Base-by-base conservation (phyloP, 2,113 vertebrate genomes). In the Vulpes ferrilata region DNA sequence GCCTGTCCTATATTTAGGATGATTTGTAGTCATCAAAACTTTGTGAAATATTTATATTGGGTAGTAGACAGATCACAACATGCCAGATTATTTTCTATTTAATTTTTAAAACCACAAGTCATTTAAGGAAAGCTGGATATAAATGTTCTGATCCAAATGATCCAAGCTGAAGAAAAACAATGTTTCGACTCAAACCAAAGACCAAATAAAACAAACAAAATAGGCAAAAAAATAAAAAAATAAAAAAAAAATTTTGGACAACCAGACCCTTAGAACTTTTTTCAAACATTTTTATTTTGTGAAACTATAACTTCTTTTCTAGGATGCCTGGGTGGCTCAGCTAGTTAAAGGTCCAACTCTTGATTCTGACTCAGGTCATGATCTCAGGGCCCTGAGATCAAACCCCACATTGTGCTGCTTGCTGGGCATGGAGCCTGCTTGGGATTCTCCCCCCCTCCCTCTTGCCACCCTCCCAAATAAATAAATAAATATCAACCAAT, bases 1-100 rank as follows among this genome's bases (percentile, higher is more conserved):
- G 4, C 8, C 25, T 78, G 48, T 90, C 53, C 60, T 97, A 92
- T 94, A 81, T 90, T 94, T 92, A 97, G 60, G 22, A 92, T 65
- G 27, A 92, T 62, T 60, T 85, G 60, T 91, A 85, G n/a, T 87
- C 53, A 94, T 64, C 27, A 79, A 82, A 78, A 71, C 35, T 78
- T 88, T 88, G 90, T 82, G 43, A 97, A 88, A 88, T 95, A 55
- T 96, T 97, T 94, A 35, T 69, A 62, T 89, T 96, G 93, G 64
- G 19, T 81, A 57, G 71, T 17, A 93, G 59, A 92, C 7, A 86
- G 53, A 95, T 53, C 35, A 51, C 64, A 7, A 60, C 59, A 90
- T 91, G 17, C 65, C 62, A 79, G n/a, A 55, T 93, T 62, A 55
- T 86, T 95, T 96, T 95, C 43, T 81, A 30, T 80, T 96, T 96